Evolutionary conservation across 2,888 invertebrate species (phyloP).

Genomic region (Zaprionus obscuricornis): DNA sequence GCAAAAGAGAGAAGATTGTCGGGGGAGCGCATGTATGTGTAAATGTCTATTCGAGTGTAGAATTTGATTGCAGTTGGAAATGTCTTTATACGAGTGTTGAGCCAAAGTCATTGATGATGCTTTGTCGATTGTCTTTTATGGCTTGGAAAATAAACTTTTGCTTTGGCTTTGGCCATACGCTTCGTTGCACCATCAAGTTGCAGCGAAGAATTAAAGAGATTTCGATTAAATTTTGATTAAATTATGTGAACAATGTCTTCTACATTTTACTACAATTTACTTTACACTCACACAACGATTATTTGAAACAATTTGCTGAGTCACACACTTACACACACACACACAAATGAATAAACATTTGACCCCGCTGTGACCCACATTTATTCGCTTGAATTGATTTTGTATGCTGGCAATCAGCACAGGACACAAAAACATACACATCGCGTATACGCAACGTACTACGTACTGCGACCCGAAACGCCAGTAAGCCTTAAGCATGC

Average conservation of each 20-base stretch:
- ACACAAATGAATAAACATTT: background rate
- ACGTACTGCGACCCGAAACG: slow-evolving; percentile 20
- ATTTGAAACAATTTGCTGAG: slow-evolving; percentile 66
- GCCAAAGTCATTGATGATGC: slow-evolving; percentile 65
- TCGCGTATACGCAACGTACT: slow-evolving; percentile 64
- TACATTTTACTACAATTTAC: slow-evolving; percentile 17
- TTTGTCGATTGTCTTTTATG: slow-evolving; percentile 75
- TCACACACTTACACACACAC: slow-evolving; percentile 32
- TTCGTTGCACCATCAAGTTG: slow-evolving; percentile 55
- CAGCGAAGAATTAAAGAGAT: slow-evolving; percentile 50
- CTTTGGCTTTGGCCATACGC: slow-evolving; percentile 41
- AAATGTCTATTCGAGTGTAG: slow-evolving; percentile 77
- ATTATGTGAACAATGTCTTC: slow-evolving; percentile 62
- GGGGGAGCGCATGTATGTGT: slow-evolving; percentile 39
- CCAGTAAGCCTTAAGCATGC: slow-evolving; percentile 14
- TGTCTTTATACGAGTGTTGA: slow-evolving; percentile 70
- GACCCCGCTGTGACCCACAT: slow-evolving; percentile 66
- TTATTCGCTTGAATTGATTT: slow-evolving; percentile 74
- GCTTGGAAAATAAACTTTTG: slow-evolving; percentile 79
- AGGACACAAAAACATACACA: slow-evolving; percentile 35
- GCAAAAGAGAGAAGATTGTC: background rate
- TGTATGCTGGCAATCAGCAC: slow-evolving; percentile 69
- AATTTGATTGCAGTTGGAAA: slow-evolving; percentile 81
- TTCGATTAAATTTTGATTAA: slow-evolving; percentile 73
- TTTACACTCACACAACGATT: slow-evolving; percentile 11